phyloP scores from a whole-genome alignment of 2,888 invertebrate species.

The Drosophila meridiana region DNA sequence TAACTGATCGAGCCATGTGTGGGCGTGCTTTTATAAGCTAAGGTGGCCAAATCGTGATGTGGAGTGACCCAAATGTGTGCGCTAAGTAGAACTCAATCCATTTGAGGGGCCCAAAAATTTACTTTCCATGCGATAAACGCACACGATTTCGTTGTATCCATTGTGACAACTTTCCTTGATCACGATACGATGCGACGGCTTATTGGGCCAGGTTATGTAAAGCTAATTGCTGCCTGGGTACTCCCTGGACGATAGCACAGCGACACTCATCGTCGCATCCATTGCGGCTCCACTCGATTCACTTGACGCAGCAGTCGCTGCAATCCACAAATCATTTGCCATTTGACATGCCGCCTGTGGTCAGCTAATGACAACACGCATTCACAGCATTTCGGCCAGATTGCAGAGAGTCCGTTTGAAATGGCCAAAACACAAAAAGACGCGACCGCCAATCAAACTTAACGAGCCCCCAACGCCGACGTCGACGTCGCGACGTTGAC shows the following conservation, averaged over 20 bases:
- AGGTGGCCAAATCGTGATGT: conserved; percentile 54
- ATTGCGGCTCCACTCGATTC: conserved; percentile 25
- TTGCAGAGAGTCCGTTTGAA: conserved; percentile 49
- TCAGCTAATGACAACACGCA: conserved; percentile 75
- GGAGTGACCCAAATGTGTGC: conserved; percentile 44
- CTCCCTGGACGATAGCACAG: conserved; percentile 38
- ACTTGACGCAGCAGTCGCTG: conserved; percentile 49
- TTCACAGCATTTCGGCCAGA: conserved; percentile 66
- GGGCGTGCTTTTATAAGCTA: conserved; percentile 66
- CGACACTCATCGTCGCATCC: conserved; percentile 31
- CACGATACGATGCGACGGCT: conserved; percentile 68
- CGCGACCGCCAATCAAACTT: conserved; percentile 50
- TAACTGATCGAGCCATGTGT: conserved; percentile 42
- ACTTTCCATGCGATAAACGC: conserved; percentile 56
- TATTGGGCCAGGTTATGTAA: conserved; percentile 69
- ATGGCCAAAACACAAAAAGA: conserved; percentile 40
- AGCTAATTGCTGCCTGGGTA: conserved; percentile 57
- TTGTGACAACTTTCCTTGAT: conserved; percentile 71
- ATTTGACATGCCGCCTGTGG: conserved; percentile 75
- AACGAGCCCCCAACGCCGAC: conserved; percentile 44
- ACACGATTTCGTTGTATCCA: conserved; percentile 58
- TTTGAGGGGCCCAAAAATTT: conserved; percentile 9
- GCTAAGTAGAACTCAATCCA: conserved; percentile 22
- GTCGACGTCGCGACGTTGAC: conserved; percentile 10
- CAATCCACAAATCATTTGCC: conserved; percentile 75